These are phyloP conservation scores for Dilophus febrilis DNA, from an alignment of 2,888 invertebrate species.

Conservation along the genomic window DNA sequence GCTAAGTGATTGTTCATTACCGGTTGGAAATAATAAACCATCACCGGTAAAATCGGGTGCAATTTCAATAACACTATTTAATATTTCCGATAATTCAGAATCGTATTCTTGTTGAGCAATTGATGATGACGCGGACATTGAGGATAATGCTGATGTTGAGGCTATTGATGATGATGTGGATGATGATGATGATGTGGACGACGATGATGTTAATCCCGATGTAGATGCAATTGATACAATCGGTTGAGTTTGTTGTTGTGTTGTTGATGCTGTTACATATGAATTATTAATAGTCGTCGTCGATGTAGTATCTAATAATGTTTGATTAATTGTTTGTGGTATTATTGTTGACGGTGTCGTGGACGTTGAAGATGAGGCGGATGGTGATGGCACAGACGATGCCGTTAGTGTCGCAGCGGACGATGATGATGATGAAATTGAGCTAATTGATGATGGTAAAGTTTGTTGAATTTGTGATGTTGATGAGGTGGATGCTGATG, in stretches of 20 bases:
- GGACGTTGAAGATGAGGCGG: slow-evolving; percentile 14
- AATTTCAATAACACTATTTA: slow-evolving; percentile 72
- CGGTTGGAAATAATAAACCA: background rate
- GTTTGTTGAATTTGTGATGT: slow-evolving; percentile 6
- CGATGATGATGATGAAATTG: slow-evolving; percentile 4
- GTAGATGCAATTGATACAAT: background rate
- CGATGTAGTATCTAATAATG: too few species aligned
- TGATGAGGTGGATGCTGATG: slow-evolving; percentile 6
- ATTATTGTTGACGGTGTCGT: slow-evolving; percentile 12
- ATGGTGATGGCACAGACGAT: slow-evolving; percentile 6
- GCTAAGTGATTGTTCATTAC: slow-evolving; percentile 14
- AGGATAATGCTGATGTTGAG: slow-evolving; percentile 13
- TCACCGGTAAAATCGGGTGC: slow-evolving; percentile 37
- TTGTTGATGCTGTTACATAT: too few species aligned
- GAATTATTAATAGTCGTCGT: too few species aligned
- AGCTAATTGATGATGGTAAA: slow-evolving; percentile 19
- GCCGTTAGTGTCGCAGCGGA: background rate
- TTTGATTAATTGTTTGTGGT: too few species aligned
- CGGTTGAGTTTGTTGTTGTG: too few species aligned
- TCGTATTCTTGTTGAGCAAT: slow-evolving; percentile 34
- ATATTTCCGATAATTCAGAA: slow-evolving; percentile 60
- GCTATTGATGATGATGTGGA: slow-evolving; percentile 4
- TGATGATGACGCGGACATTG: slow-evolving; percentile 13
- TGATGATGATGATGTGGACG: background rate
- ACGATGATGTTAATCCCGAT: background rate